Evolutionary conservation across 1,140 invertebrate genomes (phyloP).

Genomic region (Drosophila funebris): DNA sequence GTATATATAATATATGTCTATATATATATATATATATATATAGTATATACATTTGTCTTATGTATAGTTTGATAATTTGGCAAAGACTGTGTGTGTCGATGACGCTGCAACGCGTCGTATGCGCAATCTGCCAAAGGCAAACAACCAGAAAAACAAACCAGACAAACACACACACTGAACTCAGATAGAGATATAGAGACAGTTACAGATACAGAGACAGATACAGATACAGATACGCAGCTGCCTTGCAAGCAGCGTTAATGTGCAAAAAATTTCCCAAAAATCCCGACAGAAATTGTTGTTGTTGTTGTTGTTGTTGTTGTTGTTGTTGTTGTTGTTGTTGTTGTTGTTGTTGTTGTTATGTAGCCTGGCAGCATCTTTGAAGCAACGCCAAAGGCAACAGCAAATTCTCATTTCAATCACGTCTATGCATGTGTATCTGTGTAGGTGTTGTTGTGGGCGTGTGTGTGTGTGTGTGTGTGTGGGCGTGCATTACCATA

Average conservation of each 20-base stretch:
- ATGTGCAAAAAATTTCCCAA: constrained; percentile 46
- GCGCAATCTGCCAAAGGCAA: constrained; percentile 29
- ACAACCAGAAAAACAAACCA: constrained; percentile 26
- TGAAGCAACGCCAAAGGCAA: constrained; percentile 19
- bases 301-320: constrained; percentile 9
- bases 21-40: neutral
- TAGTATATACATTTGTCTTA: neutral
- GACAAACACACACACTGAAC: constrained; percentile 13
- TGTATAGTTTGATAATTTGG: constrained; percentile 12
- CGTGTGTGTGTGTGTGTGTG: constrained; percentile 8
- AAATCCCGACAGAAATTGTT: constrained; percentile 35
- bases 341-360: constrained; percentile 18
- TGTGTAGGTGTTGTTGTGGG: neutral
- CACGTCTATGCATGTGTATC: constrained; percentile 8
- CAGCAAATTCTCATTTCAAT: constrained; percentile 42
- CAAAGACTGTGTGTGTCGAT: constrained; percentile 36
- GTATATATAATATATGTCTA: neutral
- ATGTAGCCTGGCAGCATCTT: constrained; percentile 19
- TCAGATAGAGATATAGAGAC: constrained; percentile 5
- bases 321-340: constrained; percentile 27
- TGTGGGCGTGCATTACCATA: constrained; percentile 29
- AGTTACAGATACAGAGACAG: constrained; percentile 11
- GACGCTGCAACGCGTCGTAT: constrained; percentile 63
- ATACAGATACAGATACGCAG: constrained; percentile 16
- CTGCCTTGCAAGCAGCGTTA: constrained; percentile 52